Evolutionary conservation across 2,113 vertebrate genomes (phyloP).

Genomic region (Psittacara wagleri): DNA sequence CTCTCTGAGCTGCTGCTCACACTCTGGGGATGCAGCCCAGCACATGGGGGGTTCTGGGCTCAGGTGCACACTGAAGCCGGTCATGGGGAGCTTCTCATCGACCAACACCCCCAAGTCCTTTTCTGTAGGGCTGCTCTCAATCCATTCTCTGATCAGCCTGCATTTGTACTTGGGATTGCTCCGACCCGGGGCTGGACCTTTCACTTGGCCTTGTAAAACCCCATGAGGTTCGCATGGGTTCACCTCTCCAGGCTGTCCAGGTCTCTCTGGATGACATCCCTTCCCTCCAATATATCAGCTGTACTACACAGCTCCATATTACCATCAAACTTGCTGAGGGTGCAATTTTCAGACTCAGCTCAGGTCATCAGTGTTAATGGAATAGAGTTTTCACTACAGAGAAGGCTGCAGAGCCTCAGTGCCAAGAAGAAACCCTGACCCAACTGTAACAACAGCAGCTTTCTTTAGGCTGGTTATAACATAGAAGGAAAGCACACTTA

Average conservation of each 20-base stretch:
- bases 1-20: neutral
- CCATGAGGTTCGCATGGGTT: neutral
- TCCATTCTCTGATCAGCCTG: neutral
- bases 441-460: fast-evolving
- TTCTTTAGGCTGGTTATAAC: neutral
- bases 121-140: neutral
- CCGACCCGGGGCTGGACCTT: neutral
- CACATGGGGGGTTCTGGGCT: neutral
- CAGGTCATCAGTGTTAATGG: fast-evolving
- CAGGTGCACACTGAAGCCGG: neutral
- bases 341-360: neutral
- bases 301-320: neutral
- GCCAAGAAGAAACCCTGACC: neutral
- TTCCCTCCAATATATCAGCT: neutral
- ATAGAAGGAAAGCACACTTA: neutral
- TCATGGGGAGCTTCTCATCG: neutral
- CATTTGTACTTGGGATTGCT: neutral
- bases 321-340: neutral
- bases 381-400: neutral
- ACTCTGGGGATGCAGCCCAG: neutral
- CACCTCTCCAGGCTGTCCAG: neutral
- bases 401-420: neutral
- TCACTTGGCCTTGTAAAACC: neutral
- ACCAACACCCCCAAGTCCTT: neutral
- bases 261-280: neutral